These are phyloP conservation scores for Seira sanloemensis DNA, from an alignment of 2,888 invertebrate genomes.

Conservation along the genomic window DNA sequence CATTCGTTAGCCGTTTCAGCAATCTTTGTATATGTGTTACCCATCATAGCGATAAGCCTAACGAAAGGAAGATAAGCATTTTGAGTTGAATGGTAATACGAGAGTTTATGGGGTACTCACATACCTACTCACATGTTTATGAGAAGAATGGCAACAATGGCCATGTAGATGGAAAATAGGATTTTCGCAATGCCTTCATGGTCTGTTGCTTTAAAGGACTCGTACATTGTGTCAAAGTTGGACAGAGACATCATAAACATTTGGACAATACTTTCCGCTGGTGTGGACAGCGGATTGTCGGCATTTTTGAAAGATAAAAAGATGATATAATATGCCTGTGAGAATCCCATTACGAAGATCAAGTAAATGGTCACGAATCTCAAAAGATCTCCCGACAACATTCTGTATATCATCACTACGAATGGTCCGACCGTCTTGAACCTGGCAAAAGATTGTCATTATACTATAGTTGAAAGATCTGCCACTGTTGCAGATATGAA, in stretches of 20 bases:
- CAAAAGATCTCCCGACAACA: conserved; percentile 97
- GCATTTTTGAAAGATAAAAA: conserved; percentile 92
- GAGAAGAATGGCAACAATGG: conserved; percentile 93
- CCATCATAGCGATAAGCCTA: conserved; percentile 98
- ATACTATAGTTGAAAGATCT: neutral
- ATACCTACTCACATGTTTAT: conserved; percentile 99
- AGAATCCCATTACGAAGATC: conserved; percentile 97
- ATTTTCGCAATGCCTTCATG: conserved; percentile 94
- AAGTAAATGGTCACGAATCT: conserved; percentile 97
- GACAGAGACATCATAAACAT: conserved; percentile 99
- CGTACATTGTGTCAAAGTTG: conserved; percentile 96
- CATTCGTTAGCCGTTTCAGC: conserved; percentile 98
- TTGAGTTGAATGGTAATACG: neutral
- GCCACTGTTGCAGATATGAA: neutral
- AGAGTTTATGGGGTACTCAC: no score
- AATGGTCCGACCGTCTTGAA: conserved; percentile 99
- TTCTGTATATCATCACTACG: conserved; percentile 99
- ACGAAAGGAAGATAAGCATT: neutral
- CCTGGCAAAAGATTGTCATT: conserved; percentile 79
- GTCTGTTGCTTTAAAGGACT: conserved; percentile 90
- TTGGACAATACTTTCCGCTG: conserved; percentile 96
- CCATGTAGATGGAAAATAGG: conserved; percentile 97
- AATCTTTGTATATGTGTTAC: conserved; percentile 98
- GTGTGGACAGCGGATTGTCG: conserved; percentile 92
- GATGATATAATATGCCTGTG: conserved; percentile 96